These are phyloP conservation scores for Toxostoma redivivum DNA, from an alignment of 2,113 vertebrate genomes.

Conservation along the genomic window DNA sequence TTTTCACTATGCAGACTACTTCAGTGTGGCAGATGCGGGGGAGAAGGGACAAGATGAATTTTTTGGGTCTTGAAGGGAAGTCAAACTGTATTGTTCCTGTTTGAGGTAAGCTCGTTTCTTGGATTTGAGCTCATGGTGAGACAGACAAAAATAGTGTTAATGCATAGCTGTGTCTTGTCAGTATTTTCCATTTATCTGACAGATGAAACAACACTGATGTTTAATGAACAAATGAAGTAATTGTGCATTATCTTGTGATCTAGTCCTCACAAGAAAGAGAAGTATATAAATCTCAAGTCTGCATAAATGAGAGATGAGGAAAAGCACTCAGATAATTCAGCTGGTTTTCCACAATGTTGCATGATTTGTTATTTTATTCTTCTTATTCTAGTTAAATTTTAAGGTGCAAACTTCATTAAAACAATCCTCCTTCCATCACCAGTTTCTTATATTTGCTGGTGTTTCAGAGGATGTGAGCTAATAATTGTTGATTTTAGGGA, in stretches of 20 bases:
- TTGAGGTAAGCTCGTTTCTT: not conserved
- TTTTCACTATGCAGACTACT: not conserved
- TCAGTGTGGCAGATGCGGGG: accelerated
- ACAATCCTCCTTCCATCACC: not conserved
- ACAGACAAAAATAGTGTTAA: not conserved
- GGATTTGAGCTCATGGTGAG: not conserved
- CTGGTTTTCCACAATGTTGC: not conserved
- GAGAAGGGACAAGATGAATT: not conserved
- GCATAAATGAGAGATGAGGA: not conserved
- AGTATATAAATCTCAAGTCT: not conserved
- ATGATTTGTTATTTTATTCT: not conserved
- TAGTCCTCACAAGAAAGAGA: not conserved
- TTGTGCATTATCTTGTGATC: not conserved
- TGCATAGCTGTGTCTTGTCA: not conserved
- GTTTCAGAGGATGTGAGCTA: not conserved
- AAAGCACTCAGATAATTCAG: not conserved
- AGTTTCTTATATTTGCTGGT: not conserved
- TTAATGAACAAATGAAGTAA: not conserved
- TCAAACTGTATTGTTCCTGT: not conserved
- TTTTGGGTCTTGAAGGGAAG: not conserved
- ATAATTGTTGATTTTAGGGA: not conserved
- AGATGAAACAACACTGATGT: not conserved
- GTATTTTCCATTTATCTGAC: not conserved
- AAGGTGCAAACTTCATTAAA: not conserved
- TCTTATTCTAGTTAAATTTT: not conserved